Evolutionary conservation across 1,140 invertebrate genomes (phyloP).

Genomic region (Pseudomyrmex dendroicus): DNA sequence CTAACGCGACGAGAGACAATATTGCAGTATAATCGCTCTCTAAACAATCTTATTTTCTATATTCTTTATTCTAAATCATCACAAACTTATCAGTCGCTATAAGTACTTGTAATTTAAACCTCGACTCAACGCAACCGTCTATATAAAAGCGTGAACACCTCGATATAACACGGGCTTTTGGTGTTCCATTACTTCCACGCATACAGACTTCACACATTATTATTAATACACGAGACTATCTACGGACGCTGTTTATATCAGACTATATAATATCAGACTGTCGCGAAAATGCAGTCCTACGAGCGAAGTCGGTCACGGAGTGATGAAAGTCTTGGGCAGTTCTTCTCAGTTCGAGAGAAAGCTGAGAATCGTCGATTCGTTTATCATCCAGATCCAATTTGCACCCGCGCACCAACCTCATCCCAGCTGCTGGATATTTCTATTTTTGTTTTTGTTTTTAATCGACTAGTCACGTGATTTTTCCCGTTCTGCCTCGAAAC

Average conservation of each 20-base stretch:
- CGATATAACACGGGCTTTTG: not conserved
- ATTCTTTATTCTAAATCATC: slow-evolving; percentile 29
- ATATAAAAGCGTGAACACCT: slow-evolving; percentile 21
- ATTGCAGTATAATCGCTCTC: slow-evolving; percentile 9
- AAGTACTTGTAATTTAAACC: slow-evolving; percentile 19
- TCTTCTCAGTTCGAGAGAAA: no score
- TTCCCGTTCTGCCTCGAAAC: not conserved
- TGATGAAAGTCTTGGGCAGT: not conserved
- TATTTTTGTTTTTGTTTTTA: slow-evolving; percentile 35
- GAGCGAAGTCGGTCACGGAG: not conserved
- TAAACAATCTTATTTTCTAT: not conserved
- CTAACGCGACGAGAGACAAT: not conserved
- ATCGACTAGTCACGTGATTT: slow-evolving; percentile 79
- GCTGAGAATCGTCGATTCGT: not conserved
- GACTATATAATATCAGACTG: slow-evolving; percentile 49
- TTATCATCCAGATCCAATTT: not conserved
- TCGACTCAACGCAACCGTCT: not conserved
- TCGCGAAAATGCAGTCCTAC: slow-evolving; percentile 20
- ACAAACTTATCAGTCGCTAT: slow-evolving; percentile 28
- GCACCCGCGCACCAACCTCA: not conserved
- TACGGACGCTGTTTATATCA: slow-evolving; percentile 27
- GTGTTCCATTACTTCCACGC: not conserved
- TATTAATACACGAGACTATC: not conserved
- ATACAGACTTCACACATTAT: no score
- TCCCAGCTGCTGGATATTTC: not conserved